phyloP scores from a whole-genome alignment of 2,888 invertebrate species.

The Argynnis bischoffii region DNA sequence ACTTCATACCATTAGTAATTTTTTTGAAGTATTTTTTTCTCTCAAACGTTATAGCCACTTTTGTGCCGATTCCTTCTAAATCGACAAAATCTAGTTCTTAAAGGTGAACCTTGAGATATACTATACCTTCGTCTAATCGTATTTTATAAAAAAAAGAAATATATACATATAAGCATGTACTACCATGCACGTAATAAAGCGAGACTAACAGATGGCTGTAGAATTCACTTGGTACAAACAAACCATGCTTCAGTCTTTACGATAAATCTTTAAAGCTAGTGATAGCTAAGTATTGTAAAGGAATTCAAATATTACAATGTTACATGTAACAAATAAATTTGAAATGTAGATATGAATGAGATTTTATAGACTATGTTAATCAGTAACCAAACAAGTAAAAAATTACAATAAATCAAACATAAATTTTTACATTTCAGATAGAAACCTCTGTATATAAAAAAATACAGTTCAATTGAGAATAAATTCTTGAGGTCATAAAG shows the following conservation, averaged over 20 bases:
- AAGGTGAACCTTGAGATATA: conserved; percentile 1
- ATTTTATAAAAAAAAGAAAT: not conserved
- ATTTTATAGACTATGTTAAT: too few species aligned
- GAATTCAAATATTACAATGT: too few species aligned
- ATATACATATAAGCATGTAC: conserved; percentile 53
- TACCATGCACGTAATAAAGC: conserved; percentile 65
- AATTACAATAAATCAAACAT: too few species aligned
- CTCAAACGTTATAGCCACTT: not conserved
- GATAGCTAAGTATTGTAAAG: too few species aligned
- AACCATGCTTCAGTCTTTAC: conserved; percentile 14
- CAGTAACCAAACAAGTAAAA: too few species aligned
- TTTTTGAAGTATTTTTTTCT: not conserved
- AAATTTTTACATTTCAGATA: not conserved
- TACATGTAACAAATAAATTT: too few species aligned
- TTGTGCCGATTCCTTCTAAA: not conserved
- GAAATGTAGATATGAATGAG: too few species aligned
- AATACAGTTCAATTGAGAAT: not conserved
- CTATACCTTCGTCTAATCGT: conserved; percentile 63
- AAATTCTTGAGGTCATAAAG: too few species aligned
- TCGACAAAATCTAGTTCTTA: conserved; percentile 1
- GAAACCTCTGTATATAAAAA: not conserved
- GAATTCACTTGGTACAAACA: conserved; percentile 60
- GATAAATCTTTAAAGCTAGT: conserved; percentile 6
- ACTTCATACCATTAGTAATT: too few species aligned
- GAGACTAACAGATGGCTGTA: conserved; percentile 71